Evolutionary conservation across 1,140 invertebrate genomes (phyloP), one percentile per base, ranked within the genome.

Genomic region (Mizuhopecten yessoensis): DNA sequence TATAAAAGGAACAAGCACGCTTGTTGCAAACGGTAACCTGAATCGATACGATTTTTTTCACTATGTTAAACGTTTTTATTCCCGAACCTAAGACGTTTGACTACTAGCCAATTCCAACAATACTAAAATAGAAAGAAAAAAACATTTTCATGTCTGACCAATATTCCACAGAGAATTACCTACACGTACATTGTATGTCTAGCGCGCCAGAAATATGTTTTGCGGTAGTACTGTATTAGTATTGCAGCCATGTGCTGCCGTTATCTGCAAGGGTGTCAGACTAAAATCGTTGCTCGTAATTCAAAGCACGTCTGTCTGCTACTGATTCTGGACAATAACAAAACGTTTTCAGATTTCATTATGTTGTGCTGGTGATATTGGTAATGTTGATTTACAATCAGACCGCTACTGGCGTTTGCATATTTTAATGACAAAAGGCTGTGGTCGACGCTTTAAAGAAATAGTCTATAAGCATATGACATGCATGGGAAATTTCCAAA

Each of bases 271-370:
- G n/a, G 11, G 23, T n/a, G n/a, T 75, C 57, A 9, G 57, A 5
- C 57, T n/a, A 29, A 75, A 75, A n/a, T 13, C 23, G 23, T 75
- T n/a, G 0, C 57, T 75, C 57, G 57, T 75, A 29, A 75, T 29
- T 75, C 57, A 75, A 75, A 75, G 57, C 57, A 75, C 57, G 29
- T 29, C 17, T 29, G 57, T 75, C 57, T 75, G 45, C 45, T 23
- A 49, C 13, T 20, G 57, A 75, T n/a, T 75, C n/a, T 17, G 23
- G 57, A 29, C 57, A 75, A 75, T 29, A 75, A n/a, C n/a, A 7
- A 17, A 75, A 75, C 57, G 57, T 75, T 75, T 75, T 29, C n/a
- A 75, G 57, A 75, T 75, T 75, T 75, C 45, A 75, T 75, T 75
- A 75, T 29, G 20, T 17, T 75, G 11, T n/a, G 11, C 57, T n/a